phyloP scores from a whole-genome alignment of 2,888 invertebrate species.

The Aphodius sticticus region DNA sequence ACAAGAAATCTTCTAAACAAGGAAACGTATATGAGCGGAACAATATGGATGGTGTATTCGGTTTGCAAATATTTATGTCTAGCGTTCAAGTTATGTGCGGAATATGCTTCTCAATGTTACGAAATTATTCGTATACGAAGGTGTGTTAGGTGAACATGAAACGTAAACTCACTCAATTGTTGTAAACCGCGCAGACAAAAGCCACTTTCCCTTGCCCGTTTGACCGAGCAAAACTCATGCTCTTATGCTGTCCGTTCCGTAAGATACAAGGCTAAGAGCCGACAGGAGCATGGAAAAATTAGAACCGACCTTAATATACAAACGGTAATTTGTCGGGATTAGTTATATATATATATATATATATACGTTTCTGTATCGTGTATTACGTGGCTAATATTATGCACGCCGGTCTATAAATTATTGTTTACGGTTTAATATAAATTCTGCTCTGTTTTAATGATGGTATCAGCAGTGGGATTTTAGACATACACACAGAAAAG shows the following conservation, averaged over 20 bases:
- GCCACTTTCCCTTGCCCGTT: not conserved
- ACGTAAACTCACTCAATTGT: not conserved
- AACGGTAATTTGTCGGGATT: not conserved
- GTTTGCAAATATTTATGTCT: not conserved
- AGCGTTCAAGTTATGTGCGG: not conserved
- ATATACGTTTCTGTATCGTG: not conserved
- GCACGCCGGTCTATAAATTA: too few species aligned
- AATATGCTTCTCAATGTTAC: not conserved
- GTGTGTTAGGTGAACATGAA: not conserved
- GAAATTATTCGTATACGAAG: not conserved
- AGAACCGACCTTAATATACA: not conserved
- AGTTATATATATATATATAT: not conserved
- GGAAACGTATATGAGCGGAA: not conserved
- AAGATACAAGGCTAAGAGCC: not conserved
- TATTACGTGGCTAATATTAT: not conserved
- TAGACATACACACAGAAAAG: too few species aligned
- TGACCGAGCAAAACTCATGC: not conserved
- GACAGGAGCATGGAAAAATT: not conserved
- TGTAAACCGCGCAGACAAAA: not conserved
- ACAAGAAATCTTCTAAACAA: too few species aligned
- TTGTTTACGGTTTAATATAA: too few species aligned
- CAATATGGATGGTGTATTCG: not conserved
- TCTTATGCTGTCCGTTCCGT: not conserved
- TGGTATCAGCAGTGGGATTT: too few species aligned
- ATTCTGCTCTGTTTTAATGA: too few species aligned